These are phyloP conservation scores for Dascillus cervinus DNA, from an alignment of 2,888 invertebrate genomes.

Conservation along the genomic window DNA sequence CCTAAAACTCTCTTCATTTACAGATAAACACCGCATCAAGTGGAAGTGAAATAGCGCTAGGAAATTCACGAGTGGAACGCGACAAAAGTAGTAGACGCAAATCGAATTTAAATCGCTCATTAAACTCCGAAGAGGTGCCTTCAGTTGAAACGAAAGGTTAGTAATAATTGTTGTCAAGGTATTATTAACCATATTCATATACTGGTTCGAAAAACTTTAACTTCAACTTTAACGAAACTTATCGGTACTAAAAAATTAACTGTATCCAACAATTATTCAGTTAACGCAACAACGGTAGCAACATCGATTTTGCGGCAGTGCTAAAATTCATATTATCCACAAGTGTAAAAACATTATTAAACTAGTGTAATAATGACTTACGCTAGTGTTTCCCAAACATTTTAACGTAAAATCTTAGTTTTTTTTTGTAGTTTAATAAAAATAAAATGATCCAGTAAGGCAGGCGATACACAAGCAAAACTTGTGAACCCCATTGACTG, in stretches of 20 bases:
- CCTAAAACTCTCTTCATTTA: no score
- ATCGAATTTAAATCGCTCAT: slow-evolving; percentile 55
- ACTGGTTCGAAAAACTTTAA: no score
- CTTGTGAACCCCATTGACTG: no score
- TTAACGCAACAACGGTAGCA: neutral
- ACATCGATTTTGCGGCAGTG: neutral
- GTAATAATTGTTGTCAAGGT: slow-evolving; percentile 12
- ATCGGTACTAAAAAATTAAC: neutral
- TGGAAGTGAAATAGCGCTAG: slow-evolving; percentile 31
- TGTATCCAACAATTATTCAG: neutral
- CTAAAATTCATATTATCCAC: neutral
- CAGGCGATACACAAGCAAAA: no score
- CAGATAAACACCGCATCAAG: no score
- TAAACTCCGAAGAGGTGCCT: slow-evolving; percentile 42
- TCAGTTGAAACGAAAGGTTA: slow-evolving; percentile 25
- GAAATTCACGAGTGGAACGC: slow-evolving; percentile 40
- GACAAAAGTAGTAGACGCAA: slow-evolving; percentile 60
- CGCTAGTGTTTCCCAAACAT: no score
- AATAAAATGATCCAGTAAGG: no score
- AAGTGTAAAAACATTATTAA: no score
- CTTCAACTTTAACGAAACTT: neutral
- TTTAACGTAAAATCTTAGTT: no score
- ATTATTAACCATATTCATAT: no score
- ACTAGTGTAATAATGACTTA: no score
- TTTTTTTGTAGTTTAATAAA: no score